Evolutionary conservation across 2,888 invertebrate species (phyloP).

Genomic region (Drosophila acutilabella): DNA sequence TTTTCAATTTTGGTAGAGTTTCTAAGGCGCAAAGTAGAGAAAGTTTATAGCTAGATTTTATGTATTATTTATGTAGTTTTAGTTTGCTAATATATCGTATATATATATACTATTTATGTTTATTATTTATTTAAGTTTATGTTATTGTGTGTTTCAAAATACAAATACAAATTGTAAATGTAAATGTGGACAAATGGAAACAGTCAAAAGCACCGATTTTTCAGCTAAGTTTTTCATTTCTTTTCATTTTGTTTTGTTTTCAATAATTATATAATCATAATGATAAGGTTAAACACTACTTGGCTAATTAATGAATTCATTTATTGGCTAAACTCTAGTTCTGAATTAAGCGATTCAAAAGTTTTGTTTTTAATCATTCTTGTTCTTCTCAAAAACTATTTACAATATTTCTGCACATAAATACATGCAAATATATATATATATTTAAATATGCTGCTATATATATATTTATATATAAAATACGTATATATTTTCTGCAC

Average conservation of each 20-base stretch:
- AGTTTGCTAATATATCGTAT: conserved; percentile 37
- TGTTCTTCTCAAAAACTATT: conserved; percentile 1
- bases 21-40: conserved; percentile 68
- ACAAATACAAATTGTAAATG: conserved; percentile 80
- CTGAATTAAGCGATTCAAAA: conserved; percentile 31
- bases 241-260: conserved; percentile 37
- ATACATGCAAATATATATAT: conserved; percentile 69
- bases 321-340: conserved; percentile 43
- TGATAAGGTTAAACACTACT: conserved; percentile 53
- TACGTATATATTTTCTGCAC: conserved; percentile 53
- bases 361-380: neutral
- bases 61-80: conserved; percentile 26
- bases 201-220: conserved; percentile 86
- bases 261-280: conserved; percentile 59
- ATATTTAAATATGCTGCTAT: conserved; percentile 38
- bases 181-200: conserved; percentile 85
- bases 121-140: conserved; percentile 24
- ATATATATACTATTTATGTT: conserved; percentile 31
- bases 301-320: conserved; percentile 59
- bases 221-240: conserved; percentile 83
- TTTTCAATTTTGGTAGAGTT: conserved; percentile 66
- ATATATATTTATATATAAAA: conserved; percentile 73
- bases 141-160: conserved; percentile 80
- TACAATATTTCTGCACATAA: conserved; percentile 47
- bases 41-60: conserved; percentile 38